Evolutionary conservation across 1,140 invertebrate genomes (phyloP).

Genomic region (Drosophila aff.): DNA sequence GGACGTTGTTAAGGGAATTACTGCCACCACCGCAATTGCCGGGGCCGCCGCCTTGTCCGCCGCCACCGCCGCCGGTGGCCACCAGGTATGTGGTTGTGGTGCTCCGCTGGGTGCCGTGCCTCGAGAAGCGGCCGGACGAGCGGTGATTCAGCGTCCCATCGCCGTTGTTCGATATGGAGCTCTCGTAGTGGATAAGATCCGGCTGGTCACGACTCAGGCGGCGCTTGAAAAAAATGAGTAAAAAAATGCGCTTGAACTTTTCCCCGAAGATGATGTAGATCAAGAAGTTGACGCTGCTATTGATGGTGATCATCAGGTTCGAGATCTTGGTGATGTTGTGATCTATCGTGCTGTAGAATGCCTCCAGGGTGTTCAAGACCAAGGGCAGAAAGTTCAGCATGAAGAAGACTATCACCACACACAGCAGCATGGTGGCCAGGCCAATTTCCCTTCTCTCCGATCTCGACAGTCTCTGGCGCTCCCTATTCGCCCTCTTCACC

Average conservation of each 20-base stretch:
- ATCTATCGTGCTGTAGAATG: slow-evolving; percentile 89
- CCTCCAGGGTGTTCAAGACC: slow-evolving; percentile 94
- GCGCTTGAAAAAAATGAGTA: slow-evolving; percentile 93
- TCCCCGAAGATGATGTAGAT: slow-evolving; percentile 99
- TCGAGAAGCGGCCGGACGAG: slow-evolving; percentile 88
- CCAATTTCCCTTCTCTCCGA: slow-evolving; percentile 94
- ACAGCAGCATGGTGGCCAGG: slow-evolving; percentile 96
- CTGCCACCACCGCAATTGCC: slow-evolving; percentile 82
- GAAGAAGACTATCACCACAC: slow-evolving; percentile 97
- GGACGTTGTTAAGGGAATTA: slow-evolving; percentile 73
- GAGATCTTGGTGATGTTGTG: slow-evolving; percentile 93
- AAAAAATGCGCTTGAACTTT: slow-evolving; percentile 96
- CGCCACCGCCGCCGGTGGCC: slow-evolving; percentile 83
- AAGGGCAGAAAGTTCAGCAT: slow-evolving; percentile 96
- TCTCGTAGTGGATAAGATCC: slow-evolving; percentile 92
- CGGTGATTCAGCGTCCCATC: slow-evolving; percentile 87
- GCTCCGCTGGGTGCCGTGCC: slow-evolving; percentile 87
- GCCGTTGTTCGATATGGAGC: slow-evolving; percentile 91
- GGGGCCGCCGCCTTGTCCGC: slow-evolving; percentile 78
- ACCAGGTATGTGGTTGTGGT: slow-evolving; percentile 81
- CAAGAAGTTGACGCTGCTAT: slow-evolving; percentile 98
- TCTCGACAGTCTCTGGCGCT: slow-evolving; percentile 92
- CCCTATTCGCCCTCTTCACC: slow-evolving; percentile 93
- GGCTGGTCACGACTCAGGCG: slow-evolving; percentile 88
- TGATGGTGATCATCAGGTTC: slow-evolving; percentile 97